These are phyloP conservation scores for Lophotriccus pileatus DNA, from an alignment of 2,797 vertebrate genomes.

Conservation along the genomic window DNA sequence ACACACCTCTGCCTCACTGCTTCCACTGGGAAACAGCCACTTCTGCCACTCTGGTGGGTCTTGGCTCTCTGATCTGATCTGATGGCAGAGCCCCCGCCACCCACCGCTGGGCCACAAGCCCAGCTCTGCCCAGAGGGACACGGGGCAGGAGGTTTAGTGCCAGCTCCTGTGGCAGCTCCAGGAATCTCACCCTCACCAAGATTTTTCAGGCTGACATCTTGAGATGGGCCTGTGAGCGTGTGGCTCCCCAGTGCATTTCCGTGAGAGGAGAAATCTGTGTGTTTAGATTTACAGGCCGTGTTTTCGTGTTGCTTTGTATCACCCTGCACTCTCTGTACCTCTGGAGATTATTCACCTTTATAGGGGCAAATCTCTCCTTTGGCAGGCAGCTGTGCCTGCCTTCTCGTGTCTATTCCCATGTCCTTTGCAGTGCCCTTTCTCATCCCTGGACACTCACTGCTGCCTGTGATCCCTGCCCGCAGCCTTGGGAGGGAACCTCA, in stretches of 20 bases:
- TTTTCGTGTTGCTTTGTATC: neutral
- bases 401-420: accelerated
- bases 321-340: neutral
- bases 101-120: neutral
- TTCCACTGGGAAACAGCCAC: neutral
- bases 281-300: neutral
- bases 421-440: neutral
- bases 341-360: neutral
- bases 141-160: neutral
- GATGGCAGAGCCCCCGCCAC: neutral
- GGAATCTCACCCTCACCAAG: neutral
- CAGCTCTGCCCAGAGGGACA: neutral
- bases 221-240: neutral
- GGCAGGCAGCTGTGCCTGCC: neutral
- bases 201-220: neutral
- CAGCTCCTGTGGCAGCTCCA: neutral
- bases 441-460: neutral
- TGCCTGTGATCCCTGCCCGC: neutral
- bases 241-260: neutral
- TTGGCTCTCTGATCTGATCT: neutral
- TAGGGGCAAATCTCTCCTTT: neutral
- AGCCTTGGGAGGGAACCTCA: neutral
- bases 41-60: neutral
- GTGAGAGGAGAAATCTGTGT: neutral
- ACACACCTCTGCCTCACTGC: neutral